A percentile compares a stretch with the other conserved stretches of the same genome.
Evolutionary conservation across 2,797 vertebrate genomes (phyloP).

Genomic region (Tympanoctomys barrerae): DNA sequence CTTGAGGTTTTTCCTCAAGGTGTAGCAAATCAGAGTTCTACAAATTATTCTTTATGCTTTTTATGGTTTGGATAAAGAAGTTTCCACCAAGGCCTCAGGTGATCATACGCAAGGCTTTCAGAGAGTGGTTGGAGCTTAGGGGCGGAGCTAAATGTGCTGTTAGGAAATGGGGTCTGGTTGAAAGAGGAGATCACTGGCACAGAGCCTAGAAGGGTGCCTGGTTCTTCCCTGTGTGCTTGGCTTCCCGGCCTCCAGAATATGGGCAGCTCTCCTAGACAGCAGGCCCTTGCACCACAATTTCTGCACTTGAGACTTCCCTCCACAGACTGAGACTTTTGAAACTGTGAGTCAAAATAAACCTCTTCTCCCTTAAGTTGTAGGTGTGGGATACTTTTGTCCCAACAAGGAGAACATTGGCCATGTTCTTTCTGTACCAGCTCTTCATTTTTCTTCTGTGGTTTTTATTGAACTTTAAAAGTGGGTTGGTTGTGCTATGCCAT

Average conservation of each 20-base stretch:
- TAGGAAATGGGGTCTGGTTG: background rate
- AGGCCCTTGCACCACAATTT: background rate
- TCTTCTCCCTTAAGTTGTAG: background rate
- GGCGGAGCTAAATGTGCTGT: background rate
- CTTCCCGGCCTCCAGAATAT: background rate
- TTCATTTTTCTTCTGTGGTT: background rate
- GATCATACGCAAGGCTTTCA: background rate
- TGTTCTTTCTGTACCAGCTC: background rate
- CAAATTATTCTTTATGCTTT: background rate
- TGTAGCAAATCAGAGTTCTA: background rate
- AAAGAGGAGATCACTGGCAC: background rate
- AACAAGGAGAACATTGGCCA: background rate
- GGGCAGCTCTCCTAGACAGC: background rate
- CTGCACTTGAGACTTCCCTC: background rate
- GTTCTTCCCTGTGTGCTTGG: background rate
- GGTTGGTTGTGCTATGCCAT: background rate
- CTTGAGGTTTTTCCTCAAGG: background rate
- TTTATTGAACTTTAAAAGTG: background rate
- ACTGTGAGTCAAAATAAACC: background rate
- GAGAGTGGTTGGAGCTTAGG: background rate
- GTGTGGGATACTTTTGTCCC: background rate
- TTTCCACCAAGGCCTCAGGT: background rate
- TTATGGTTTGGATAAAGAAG: background rate
- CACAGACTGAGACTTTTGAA: background rate
- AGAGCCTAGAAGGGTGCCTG: background rate